Percentiles rank a stretch among this genome's conserved stretches.
Evolutionary conservation across 2,888 invertebrate genomes (phyloP).

Genomic region (Lordiphosa andalusiaca): DNA sequence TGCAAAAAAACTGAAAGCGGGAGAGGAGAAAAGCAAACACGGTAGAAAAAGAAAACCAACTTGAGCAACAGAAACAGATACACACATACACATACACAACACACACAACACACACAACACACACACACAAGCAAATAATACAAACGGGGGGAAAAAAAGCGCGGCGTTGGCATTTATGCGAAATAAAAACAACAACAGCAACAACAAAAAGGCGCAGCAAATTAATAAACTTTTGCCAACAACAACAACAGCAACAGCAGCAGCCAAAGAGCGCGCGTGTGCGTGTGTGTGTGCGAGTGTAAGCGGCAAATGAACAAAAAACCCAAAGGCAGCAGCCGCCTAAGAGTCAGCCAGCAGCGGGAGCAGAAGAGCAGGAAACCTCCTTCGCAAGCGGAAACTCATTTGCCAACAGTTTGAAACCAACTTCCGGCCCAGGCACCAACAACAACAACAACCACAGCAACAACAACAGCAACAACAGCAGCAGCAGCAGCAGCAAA

Average conservation of each 20-base stretch:
- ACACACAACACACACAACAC: conserved; percentile 6
- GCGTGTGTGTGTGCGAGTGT: conserved; percentile 16
- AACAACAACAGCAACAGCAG: conserved; percentile 24
- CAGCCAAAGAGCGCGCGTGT: conserved; percentile 24
- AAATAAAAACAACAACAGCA: conserved; percentile 22
- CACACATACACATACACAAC: conserved; percentile 12
- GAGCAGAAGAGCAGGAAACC: conserved; percentile 37
- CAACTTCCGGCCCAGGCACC: conserved; percentile 52
- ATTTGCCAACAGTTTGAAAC: conserved; percentile 66
- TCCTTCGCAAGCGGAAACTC: conserved; percentile 55
- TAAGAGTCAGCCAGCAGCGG: conserved; percentile 14
- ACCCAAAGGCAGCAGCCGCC: conserved; percentile 4
- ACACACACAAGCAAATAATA: conserved; percentile 5
- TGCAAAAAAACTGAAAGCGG: conserved; percentile 13
- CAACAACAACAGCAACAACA: conserved; percentile 24
- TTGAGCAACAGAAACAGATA: conserved; percentile 3
- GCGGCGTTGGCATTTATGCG: conserved; percentile 12
- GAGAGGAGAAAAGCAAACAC: conserved; percentile 6
- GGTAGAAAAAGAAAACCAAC: not conserved
- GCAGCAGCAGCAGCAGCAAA: conserved; percentile 33
- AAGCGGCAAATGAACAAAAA: conserved; percentile 4
- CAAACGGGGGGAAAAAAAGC: conserved; percentile 1
- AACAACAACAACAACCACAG: conserved; percentile 33
- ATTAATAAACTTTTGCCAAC: conserved; percentile 44
- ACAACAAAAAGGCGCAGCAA: conserved; percentile 37